Base-by-base conservation (phyloP, 2,113 vertebrate species). In the Alosa alosa region DNA sequence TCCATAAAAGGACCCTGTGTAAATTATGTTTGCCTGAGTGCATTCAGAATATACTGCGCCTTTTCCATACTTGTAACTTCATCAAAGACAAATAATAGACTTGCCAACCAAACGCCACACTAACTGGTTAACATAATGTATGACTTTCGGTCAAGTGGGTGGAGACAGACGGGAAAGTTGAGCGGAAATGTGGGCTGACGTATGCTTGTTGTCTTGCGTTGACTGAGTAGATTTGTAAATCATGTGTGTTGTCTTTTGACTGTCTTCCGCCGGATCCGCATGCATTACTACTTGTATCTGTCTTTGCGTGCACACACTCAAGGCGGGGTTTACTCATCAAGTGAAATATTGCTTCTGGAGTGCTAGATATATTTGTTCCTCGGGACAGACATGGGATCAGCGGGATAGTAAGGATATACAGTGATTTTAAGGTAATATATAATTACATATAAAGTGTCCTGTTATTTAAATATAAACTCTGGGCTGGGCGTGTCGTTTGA, bases 151-250 rank as follows among this genome's bases (percentile, higher is more conserved):
- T 84, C 36, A 89, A 81, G 68, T 36, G 85, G 88, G 88, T 52
- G 87, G 88, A 82, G 87, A 87, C 55, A 89, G 72, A 89, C 88
- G 82, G 90, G 88, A 90, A 90, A 89, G 81, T 25, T 15, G 82
- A 84, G 22, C 39, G 10, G 82, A 52, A 55, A 41, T 83, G 25
- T 41, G 10, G 72, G 0, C 72, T 87, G 84, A 90, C 88, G 84
- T 31, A 22, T 11, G 0, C 22, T 82, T 46, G 49, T 25, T 82
- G 13, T 39, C 25, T 8, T 25, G 60, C 7, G 60, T 25, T 64
- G 60, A n/a, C 22, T 55, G 46, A 25, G 55, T 25, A 50, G 47
- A 86, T 86, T 20, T 84, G 20, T 84, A 84, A 3, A 84, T 15
- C 57, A 25, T 39, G 13, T 49, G 49, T 10, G 57, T 20, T 6